These are phyloP conservation scores for Amblyteles armatorius DNA, from an alignment of 2,888 invertebrate species.

Conservation along the genomic window DNA sequence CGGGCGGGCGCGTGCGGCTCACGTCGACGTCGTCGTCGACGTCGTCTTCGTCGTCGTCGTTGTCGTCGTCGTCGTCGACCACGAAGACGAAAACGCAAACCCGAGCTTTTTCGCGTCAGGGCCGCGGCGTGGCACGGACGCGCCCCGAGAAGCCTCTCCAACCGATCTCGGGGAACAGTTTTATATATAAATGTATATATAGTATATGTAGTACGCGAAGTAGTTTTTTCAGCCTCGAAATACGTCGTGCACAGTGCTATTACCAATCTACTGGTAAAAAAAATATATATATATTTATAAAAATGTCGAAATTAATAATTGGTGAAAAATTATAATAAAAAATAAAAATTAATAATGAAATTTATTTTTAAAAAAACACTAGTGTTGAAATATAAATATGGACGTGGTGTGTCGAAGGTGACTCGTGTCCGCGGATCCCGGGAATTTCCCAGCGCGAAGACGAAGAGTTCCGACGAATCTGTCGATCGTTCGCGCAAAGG, in stretches of 20 bases:
- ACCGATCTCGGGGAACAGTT: slow-evolving; percentile 57
- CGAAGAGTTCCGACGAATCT: slow-evolving; percentile 29
- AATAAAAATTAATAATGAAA: neutral
- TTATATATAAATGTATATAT: slow-evolving; percentile 32
- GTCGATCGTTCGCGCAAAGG: neutral
- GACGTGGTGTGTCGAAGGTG: slow-evolving; percentile 52
- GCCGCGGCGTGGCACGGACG: slow-evolving; percentile 67
- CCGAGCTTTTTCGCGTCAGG: slow-evolving; percentile 66
- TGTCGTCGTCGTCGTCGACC: slow-evolving; percentile 41
- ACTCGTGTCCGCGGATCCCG: slow-evolving; percentile 44
- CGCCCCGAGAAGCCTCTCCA: slow-evolving; percentile 63
- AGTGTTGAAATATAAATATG: slow-evolving; percentile 25
- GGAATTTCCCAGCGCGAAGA: slow-evolving; percentile 28
- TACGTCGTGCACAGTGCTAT: neutral
- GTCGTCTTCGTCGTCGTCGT: slow-evolving; percentile 21
- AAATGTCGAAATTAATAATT: neutral
- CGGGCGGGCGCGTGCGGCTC: slow-evolving; percentile 46
- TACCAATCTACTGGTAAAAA: neutral
- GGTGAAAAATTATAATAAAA: neutral
- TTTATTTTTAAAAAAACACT: neutral
- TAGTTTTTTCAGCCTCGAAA: slow-evolving; percentile 9
- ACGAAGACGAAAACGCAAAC: slow-evolving; percentile 62
- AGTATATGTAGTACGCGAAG: neutral
- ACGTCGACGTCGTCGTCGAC: slow-evolving; percentile 48
- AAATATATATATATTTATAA: too few species aligned